Evolutionary conservation across 2,888 invertebrate species (phyloP).

Genomic region (Marasmarcha lunaedactyla): DNA sequence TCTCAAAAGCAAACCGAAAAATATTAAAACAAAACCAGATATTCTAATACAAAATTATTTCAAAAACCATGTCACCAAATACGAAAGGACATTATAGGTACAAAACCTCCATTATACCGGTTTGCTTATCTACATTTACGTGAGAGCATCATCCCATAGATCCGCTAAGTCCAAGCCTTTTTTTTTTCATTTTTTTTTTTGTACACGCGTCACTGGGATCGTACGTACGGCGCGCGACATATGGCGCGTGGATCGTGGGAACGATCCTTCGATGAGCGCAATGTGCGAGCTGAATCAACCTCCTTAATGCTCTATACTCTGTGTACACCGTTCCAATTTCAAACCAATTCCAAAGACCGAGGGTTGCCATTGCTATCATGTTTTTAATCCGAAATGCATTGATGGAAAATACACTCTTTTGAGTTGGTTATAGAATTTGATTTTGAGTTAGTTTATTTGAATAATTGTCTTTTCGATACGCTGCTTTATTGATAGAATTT

Average conservation of each 20-base stretch:
- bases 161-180: slow-evolving; percentile 48
- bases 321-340: slow-evolving; percentile 18
- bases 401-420: no score
- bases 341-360: slow-evolving; percentile 2
- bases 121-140: slow-evolving; percentile 37
- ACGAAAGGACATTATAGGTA: slow-evolving; percentile 11
- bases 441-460: no score
- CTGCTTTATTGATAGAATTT: slow-evolving; percentile 2
- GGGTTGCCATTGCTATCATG: no score
- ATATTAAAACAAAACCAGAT: no score
- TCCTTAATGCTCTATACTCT: no score
- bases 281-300: slow-evolving; percentile 50
- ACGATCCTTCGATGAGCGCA: slow-evolving; percentile 51
- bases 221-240: slow-evolving; percentile 60
- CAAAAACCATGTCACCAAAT: no score
- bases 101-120: slow-evolving; percentile 21
- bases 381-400: no score
- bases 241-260: slow-evolving; percentile 66
- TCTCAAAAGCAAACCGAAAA: no score
- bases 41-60: no score
- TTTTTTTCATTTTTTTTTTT: no score
- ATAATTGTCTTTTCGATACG: background rate
- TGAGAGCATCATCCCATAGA: slow-evolving; percentile 19
- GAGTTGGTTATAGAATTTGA: no score
- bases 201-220: slow-evolving; percentile 62